These are phyloP conservation scores for Akabosia matsudoensis DNA, from an alignment of 1,140 invertebrate genomes.

Conservation along the genomic window DNA sequence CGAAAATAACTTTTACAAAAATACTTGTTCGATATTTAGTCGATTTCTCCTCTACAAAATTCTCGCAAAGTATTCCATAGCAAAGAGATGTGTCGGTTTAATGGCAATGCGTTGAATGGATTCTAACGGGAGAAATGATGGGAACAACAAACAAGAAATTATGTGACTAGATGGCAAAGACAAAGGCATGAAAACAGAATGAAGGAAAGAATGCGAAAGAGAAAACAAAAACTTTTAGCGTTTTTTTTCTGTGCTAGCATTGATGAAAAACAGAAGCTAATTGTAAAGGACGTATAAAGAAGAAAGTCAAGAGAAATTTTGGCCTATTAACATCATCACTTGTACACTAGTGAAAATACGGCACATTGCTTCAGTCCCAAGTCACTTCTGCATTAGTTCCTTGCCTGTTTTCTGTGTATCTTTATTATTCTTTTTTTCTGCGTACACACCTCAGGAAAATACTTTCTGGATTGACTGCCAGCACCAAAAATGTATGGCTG, in stretches of 20 bases:
- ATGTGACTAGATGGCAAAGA: neutral
- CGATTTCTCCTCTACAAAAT: too few species aligned
- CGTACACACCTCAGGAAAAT: neutral
- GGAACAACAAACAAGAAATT: neutral
- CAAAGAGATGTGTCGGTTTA: too few species aligned
- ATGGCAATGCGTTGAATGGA: too few species aligned
- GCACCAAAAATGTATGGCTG: neutral
- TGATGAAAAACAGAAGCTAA: neutral
- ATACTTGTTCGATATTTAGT: too few species aligned
- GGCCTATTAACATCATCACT: neutral
- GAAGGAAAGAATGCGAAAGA: neutral
- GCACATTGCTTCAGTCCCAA: too few species aligned
- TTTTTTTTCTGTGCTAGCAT: neutral
- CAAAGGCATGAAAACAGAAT: too few species aligned
- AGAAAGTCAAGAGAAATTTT: neutral
- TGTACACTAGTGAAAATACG: too few species aligned
- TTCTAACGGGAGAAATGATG: neutral
- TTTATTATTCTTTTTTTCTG: neutral
- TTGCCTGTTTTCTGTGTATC: neutral
- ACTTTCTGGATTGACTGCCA: neutral
- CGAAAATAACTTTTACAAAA: too few species aligned
- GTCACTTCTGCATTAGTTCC: too few species aligned
- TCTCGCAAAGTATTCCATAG: too few species aligned
- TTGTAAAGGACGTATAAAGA: neutral
- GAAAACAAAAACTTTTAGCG: neutral